Conservation (phyloP, 2,113 vertebrate species). For the Acinonyx jubatus region DNA sequence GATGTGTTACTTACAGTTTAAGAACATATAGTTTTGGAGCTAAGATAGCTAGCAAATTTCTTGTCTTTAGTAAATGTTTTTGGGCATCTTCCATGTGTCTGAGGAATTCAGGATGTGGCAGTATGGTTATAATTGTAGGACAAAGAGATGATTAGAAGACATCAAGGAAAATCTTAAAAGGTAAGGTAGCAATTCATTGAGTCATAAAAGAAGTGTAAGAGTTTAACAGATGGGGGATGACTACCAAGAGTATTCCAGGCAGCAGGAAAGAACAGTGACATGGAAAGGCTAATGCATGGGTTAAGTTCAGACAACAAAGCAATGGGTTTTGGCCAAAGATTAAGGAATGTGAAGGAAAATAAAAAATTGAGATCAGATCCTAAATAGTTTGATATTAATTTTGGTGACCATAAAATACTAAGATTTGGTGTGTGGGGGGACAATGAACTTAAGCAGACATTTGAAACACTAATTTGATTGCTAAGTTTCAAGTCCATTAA, state of each 20-base stretch:
- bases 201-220: background rate
- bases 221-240: background rate
- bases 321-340: background rate
- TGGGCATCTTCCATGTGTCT: background rate
- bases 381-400: background rate
- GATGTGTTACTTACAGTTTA: background rate
- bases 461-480: background rate
- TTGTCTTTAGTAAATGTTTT: background rate
- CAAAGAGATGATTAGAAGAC: background rate
- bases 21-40: background rate
- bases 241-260: background rate
- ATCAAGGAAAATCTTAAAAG: background rate
- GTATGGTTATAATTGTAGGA: background rate
- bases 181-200: background rate
- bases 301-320: background rate
- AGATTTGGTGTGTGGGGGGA: background rate
- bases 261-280: background rate
- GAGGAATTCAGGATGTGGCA: background rate
- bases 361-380: background rate
- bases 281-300: accelerated
- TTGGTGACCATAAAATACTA: background rate
- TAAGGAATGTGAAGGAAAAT: background rate
- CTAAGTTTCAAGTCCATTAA: background rate
- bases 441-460: background rate
- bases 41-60: background rate